Conservation (phyloP, 2,888 invertebrate genomes). For the Cataglyphis rosenhaueri region DNA sequence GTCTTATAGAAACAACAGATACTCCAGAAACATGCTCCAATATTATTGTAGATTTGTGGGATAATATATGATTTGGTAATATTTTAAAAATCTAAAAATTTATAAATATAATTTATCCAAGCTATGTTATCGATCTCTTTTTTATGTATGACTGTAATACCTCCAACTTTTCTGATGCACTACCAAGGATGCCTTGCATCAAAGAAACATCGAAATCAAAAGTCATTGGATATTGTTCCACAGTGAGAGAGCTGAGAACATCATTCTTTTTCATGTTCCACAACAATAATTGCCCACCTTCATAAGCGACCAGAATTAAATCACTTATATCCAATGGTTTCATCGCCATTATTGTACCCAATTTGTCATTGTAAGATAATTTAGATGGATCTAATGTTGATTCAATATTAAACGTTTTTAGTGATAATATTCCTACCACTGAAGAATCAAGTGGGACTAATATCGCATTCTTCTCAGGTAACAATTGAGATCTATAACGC, state of each 20-base stretch:
- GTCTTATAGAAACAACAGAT: constrained; percentile 89
- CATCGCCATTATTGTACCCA: constrained; percentile 90
- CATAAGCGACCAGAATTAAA: constrained; percentile 90
- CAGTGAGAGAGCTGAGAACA: constrained; percentile 87
- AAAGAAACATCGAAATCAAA: constrained; percentile 90
- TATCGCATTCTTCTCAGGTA: constrained; percentile 87
- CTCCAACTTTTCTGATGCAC: constrained; percentile 88
- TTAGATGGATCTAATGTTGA: constrained; percentile 75
- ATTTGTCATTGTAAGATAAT: constrained; percentile 68
- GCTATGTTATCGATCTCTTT: neutral
- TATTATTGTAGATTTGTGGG: constrained; percentile 86
- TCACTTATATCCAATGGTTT: constrained; percentile 86
- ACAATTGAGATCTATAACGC: constrained; percentile 81
- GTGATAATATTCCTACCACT: constrained; percentile 86
- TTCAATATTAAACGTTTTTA: constrained; percentile 84
- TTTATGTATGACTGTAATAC: constrained; percentile 84
- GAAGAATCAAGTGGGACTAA: constrained; percentile 90
- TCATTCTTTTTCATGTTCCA: constrained; percentile 90
- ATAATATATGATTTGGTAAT: constrained; percentile 77
- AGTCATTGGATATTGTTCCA: constrained; percentile 90
- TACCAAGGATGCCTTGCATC: constrained; percentile 90
- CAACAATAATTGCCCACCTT: constrained; percentile 90
- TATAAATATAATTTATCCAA: neutral
- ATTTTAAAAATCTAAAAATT: constrained; percentile 79
- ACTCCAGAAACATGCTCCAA: constrained; percentile 91